Percentiles rank a stretch among this genome's conserved stretches.
Evolutionary conservation across 2,113 vertebrate genomes (phyloP).

Genomic region (Cyprinus carpio): DNA sequence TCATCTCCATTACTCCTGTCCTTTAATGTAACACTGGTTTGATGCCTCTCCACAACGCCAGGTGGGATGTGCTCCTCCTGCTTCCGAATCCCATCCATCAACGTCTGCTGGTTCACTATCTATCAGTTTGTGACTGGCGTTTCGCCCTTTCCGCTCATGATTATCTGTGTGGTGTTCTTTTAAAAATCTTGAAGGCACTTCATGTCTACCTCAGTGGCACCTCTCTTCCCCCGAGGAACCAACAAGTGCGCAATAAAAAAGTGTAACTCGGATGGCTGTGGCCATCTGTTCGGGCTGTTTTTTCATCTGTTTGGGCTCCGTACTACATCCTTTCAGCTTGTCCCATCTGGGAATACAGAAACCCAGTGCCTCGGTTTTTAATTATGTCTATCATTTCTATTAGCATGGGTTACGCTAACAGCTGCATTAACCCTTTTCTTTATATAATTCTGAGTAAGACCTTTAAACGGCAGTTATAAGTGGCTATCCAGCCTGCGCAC

Average conservation of each 20-base stretch:
- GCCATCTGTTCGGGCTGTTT: constrained; percentile 85
- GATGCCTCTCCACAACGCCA: constrained; percentile 79
- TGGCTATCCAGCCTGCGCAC: constrained; percentile 60
- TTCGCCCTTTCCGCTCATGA: constrained; percentile 80
- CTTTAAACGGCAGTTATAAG: constrained; percentile 70
- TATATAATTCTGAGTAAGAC: constrained; percentile 74
- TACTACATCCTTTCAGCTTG: constrained; percentile 77
- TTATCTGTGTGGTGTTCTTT: constrained; percentile 82
- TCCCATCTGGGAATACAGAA: constrained; percentile 71
- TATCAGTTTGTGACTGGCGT: constrained; percentile 86
- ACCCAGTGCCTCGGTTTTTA: constrained; percentile 69
- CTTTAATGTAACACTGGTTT: constrained; percentile 86
- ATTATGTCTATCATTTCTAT: constrained; percentile 76
- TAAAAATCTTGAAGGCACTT: constrained; percentile 86
- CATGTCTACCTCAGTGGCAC: constrained; percentile 81
- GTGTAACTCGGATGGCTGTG: constrained; percentile 85
- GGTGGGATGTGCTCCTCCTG: constrained; percentile 81
- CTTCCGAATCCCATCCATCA: constrained; percentile 79
- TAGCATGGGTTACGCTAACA: constrained; percentile 79
- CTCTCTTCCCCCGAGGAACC: constrained; percentile 77
- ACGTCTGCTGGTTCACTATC: constrained; percentile 86
- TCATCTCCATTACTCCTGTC: constrained; percentile 81
- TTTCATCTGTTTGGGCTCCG: constrained; percentile 84
- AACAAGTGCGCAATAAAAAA: constrained; percentile 77
- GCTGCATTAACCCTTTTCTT: constrained; percentile 78